Evolutionary conservation across 2,888 invertebrate genomes (phyloP), one percentile per base, ranked within the genome.

Genomic region (Hirtodrosophila duncani): DNA sequence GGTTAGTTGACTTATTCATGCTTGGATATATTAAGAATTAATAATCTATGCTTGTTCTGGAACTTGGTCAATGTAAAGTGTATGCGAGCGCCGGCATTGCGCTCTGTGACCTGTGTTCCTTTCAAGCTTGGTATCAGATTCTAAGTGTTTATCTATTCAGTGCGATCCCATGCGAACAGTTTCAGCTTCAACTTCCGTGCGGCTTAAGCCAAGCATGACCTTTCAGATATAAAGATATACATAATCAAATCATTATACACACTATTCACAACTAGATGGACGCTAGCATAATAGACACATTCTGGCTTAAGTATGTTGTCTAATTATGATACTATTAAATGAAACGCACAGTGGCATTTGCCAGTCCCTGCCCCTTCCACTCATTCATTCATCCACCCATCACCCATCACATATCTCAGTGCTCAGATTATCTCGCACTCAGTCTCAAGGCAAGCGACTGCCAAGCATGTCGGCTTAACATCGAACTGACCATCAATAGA

Each of bases 391-490:
- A n/a, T n/a, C n/a, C 21, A 21, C 11, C 8, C 8, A 6, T n/a
- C 10, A 13, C n/a, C 34, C 10, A 17, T 33, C 17, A 18, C 20
- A 18, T 20, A 37, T 23, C 36, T 23, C 9, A 11, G 24, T 29
- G 37, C 20, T 29, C n/a, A n/a, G 24, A 7, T 26, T 26, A 1
- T 26, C n/a, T 26, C n/a, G n/a, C n/a, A n/a, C n/a, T n/a, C n/a
- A 5, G 7, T 29, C 36, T 65, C 72, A 72, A 78, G 72, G 72
- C 79, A 38, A 72, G 45, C 78, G 52, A 64, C 70, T 70, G 17
- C 50, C 56, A 43, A 63, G 53, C 63, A 49, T 43, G 58, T 61
- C 72, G 69, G 36, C 36, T 52, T 16, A 18, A 3, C 9, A 17
- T 13, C 31, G 16, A n/a, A n/a, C n/a, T n/a, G n/a, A 39, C 55